phyloP scores from a whole-genome alignment of 2,797 vertebrate species.

The Leucoraja ocellata region DNA sequence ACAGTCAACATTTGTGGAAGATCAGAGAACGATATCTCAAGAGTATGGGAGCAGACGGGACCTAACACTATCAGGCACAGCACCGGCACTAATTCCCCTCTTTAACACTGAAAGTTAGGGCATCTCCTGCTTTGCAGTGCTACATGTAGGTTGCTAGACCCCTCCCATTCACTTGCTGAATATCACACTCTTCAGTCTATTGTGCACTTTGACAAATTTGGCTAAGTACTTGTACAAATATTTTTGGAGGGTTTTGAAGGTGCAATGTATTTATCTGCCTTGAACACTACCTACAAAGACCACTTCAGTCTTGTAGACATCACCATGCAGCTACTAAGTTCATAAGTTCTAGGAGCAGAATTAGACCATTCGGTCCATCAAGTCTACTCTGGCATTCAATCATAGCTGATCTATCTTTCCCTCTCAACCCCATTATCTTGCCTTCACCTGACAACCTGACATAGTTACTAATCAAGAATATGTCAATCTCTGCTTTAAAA shows the following conservation, averaged over 20 bases:
- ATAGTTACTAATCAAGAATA: no score
- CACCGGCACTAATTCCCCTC: not conserved
- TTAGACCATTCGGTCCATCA: no score
- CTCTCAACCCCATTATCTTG: no score
- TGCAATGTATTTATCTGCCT: not conserved
- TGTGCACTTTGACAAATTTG: not conserved
- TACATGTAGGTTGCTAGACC: not conserved
- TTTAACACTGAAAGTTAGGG: not conserved
- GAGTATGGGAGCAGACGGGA: not conserved
- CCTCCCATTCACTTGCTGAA: not conserved
- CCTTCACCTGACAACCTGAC: no score
- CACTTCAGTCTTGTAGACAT: not conserved
- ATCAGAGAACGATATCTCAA: not conserved
- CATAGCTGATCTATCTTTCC: no score
- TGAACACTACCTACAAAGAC: no score
- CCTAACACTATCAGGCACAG: not conserved
- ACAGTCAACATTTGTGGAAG: not conserved
- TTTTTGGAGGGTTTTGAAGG: not conserved
- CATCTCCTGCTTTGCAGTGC: not conserved
- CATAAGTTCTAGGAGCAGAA: no score
- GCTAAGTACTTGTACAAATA: not conserved
- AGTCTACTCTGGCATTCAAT: no score
- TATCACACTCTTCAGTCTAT: not conserved
- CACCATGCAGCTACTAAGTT: not conserved
- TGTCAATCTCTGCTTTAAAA: no score